Evolutionary conservation across 1,140 invertebrate species (phyloP).

Genomic region (Lepidurus couesii): DNA sequence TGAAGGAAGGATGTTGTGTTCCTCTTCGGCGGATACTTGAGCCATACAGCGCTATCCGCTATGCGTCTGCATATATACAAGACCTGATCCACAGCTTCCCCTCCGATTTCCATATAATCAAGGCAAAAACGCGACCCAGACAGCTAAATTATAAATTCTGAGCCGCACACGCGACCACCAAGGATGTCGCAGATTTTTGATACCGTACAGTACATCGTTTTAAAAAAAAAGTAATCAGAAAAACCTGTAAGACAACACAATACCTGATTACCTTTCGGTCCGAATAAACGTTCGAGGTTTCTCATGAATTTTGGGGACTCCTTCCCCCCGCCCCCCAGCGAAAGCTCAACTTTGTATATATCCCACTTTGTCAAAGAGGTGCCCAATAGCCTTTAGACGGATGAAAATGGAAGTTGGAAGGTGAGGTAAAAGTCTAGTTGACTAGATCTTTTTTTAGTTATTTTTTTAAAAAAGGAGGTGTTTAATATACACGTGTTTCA

Average conservation of each 20-base stretch:
- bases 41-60: too few relatives aligned
- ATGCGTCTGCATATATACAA: too few relatives aligned
- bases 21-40: not conserved
- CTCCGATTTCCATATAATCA: conserved; percentile 2
- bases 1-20: not conserved
- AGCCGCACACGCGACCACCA: not conserved
- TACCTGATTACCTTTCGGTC: not conserved
- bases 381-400: not conserved
- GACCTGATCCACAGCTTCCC: too few relatives aligned
- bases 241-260: not conserved
- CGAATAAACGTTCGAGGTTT: not conserved
- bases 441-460: too few relatives aligned
- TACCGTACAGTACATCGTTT: not conserved
- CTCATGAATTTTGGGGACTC: not conserved
- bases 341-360: not conserved
- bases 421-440: too few relatives aligned
- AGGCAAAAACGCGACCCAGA: conserved; percentile 1
- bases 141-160: conserved; percentile 2
- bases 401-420: not conserved
- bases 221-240: not conserved
- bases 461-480: too few relatives aligned
- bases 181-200: not conserved
- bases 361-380: not conserved
- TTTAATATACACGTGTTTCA: too few relatives aligned
- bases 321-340: not conserved